Percentiles rank a stretch among this genome's conserved stretches.
phyloP scores from a whole-genome alignment of 2,797 vertebrate species.

The Remorina albescens region DNA sequence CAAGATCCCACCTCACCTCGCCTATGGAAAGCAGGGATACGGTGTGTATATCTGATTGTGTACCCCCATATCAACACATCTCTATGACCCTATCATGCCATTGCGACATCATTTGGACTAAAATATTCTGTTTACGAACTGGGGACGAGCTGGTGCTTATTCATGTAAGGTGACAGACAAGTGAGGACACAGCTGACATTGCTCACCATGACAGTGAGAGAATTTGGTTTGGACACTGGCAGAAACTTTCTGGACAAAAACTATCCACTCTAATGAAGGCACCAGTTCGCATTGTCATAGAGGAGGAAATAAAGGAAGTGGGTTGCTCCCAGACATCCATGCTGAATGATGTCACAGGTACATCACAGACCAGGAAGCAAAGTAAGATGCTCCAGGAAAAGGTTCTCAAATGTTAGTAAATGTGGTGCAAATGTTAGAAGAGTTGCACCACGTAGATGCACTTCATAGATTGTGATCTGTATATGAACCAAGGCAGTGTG shows the following conservation, averaged over 20 bases:
- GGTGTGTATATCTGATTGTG: conserved; percentile 77
- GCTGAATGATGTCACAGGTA: conserved; percentile 59
- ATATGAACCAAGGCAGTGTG: background rate
- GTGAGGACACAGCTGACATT: conserved; percentile 21
- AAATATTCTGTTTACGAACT: background rate
- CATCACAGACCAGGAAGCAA: conserved; percentile 66
- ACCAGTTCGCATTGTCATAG: background rate
- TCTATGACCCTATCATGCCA: background rate
- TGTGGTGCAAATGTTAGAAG: background rate
- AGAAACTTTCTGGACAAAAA: background rate
- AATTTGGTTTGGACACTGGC: conserved; percentile 13
- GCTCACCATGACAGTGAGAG: conserved; percentile 24
- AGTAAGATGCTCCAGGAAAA: conserved; percentile 18
- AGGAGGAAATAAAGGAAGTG: conserved; percentile 53
- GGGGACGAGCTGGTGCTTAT: conserved; percentile 7
- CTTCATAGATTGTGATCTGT: background rate
- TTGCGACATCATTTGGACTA: background rate
- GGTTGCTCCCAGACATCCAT: conserved; percentile 41
- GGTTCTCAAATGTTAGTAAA: background rate
- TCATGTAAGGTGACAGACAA: conserved; percentile 6
- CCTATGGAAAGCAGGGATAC: conserved; percentile 93
- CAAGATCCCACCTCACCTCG: conserved; percentile 92
- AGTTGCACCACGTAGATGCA: background rate
- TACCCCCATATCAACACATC: background rate
- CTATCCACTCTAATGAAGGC: background rate